These are phyloP conservation scores for Empis stercorea DNA, from an alignment of 2,888 invertebrate genomes.

Conservation along the genomic window DNA sequence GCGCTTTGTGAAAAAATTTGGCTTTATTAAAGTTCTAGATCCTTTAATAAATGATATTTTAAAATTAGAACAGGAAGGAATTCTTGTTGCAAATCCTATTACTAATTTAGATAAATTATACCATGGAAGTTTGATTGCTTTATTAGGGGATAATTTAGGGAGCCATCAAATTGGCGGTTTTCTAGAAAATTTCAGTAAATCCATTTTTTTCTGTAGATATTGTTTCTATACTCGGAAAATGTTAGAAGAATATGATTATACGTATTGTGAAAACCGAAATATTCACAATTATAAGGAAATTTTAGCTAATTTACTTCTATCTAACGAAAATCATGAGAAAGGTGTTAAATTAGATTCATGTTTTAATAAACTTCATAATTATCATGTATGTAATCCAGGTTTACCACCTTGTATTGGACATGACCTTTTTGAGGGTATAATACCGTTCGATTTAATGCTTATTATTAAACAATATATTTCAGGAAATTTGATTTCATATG, in stretches of 20 bases:
- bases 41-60: constrained; percentile 16
- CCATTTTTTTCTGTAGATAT: constrained; percentile 18
- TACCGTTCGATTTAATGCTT: constrained; percentile 16
- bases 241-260: too few species aligned
- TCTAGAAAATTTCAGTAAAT: constrained; percentile 17
- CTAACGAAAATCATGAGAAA: constrained; percentile 1
- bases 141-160: constrained; percentile 18
- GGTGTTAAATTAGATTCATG: constrained; percentile 18
- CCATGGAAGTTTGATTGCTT: constrained; percentile 16
- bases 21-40: constrained; percentile 15
- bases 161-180: constrained; percentile 21
- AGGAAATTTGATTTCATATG: background rate
- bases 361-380: constrained; percentile 17
- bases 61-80: constrained; percentile 16
- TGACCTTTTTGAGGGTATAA: constrained; percentile 19
- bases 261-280: background rate
- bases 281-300: too few species aligned
- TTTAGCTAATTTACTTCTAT: too few species aligned
- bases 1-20: constrained; percentile 17
- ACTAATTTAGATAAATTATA: constrained; percentile 6
- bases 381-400: constrained; percentile 18
- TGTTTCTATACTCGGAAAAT: constrained; percentile 12
- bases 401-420: constrained; percentile 21
- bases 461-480: constrained; percentile 7
- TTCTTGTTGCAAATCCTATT: constrained; percentile 6